phyloP scores from a whole-genome alignment of 2,888 invertebrate genomes.

The Lasioglossum lativentre region DNA sequence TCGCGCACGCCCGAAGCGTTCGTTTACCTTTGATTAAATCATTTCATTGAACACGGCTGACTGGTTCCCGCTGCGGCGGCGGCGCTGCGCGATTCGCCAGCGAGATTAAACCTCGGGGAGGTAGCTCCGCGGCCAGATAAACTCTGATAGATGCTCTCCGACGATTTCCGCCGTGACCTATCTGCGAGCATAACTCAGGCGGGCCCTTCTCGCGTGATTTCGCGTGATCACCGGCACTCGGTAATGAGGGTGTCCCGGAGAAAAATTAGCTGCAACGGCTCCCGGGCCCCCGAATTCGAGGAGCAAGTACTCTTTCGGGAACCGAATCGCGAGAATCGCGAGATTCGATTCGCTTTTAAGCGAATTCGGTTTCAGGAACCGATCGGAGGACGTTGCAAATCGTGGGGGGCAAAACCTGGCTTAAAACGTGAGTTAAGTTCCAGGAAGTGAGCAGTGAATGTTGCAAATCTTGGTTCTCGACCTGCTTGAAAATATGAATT shows the following conservation, averaged over 20 bases:
- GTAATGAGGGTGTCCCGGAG: slow-evolving; percentile 48
- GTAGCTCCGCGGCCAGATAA: slow-evolving; percentile 60
- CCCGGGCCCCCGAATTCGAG: neutral
- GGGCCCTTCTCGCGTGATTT: slow-evolving; percentile 68
- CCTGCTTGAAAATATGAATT: neutral
- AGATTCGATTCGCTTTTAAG: neutral
- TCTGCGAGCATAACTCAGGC: slow-evolving; percentile 64
- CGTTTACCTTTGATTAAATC: slow-evolving; percentile 68
- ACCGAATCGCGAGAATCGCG: neutral
- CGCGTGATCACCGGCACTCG: slow-evolving; percentile 46
- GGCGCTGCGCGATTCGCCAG: slow-evolving; percentile 43
- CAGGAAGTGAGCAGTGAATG: neutral
- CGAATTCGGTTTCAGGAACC: neutral
- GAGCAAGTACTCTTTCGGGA: neutral
- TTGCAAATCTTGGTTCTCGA: neutral
- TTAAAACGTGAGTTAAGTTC: neutral
- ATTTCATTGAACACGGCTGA: slow-evolving; percentile 58
- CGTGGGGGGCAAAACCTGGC: no score
- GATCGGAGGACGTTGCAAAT: neutral
- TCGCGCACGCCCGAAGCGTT: slow-evolving; percentile 33
- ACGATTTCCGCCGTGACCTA: slow-evolving; percentile 62
- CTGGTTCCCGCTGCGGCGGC: slow-evolving; percentile 35
- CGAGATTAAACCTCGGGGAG: slow-evolving; percentile 54
- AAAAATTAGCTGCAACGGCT: slow-evolving; percentile 39
- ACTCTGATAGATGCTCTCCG: slow-evolving; percentile 70